Conservation (phyloP, 2,797 vertebrate species). For the Aplochiton taeniatus region DNA sequence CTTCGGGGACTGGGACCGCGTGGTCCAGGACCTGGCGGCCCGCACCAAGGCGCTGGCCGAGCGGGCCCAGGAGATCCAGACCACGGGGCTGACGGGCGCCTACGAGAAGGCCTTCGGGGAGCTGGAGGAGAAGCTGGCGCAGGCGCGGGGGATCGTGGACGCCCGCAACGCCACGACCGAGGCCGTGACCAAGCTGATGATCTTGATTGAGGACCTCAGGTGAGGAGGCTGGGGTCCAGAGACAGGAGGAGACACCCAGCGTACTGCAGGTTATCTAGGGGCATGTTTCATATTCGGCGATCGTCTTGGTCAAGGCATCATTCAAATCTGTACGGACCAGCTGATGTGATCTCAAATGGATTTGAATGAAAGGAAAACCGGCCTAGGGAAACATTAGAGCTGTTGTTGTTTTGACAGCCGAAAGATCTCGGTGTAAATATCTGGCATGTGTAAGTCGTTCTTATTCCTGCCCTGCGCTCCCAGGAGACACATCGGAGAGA, state of each 20-base stretch:
- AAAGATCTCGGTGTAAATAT: background rate
- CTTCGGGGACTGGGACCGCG: constrained; percentile 97
- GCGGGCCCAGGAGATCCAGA: constrained; percentile 83
- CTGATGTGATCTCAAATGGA: too few species aligned
- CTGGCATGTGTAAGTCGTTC: background rate
- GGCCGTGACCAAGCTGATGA: constrained; percentile 79
- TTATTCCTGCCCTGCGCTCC: constrained; percentile 5
- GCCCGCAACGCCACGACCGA: constrained; percentile 83
- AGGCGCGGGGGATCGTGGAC: constrained; percentile 81
- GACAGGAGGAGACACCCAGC: too few species aligned
- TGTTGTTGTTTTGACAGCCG: too few species aligned
- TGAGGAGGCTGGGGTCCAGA: constrained; percentile 25
- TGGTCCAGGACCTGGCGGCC: constrained; percentile 90
- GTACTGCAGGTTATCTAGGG: too few species aligned
- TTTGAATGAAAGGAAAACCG: too few species aligned
- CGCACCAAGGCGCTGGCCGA: constrained; percentile 80
- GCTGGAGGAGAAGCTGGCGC: constrained; percentile 85
- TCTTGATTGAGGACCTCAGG: constrained; percentile 85
- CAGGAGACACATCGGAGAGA: constrained; percentile 86
- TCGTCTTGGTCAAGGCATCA: too few species aligned
- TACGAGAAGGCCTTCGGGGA: constrained; percentile 84
- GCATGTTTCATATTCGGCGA: too few species aligned
- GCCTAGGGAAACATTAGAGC: too few species aligned
- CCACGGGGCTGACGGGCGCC: constrained; percentile 83
- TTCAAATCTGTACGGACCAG: background rate